A percentile compares a stretch with the other conserved stretches of the same genome.
Evolutionary conservation across 1,140 invertebrate species (phyloP).

Genomic region (Aphelenchoides besseyi): DNA sequence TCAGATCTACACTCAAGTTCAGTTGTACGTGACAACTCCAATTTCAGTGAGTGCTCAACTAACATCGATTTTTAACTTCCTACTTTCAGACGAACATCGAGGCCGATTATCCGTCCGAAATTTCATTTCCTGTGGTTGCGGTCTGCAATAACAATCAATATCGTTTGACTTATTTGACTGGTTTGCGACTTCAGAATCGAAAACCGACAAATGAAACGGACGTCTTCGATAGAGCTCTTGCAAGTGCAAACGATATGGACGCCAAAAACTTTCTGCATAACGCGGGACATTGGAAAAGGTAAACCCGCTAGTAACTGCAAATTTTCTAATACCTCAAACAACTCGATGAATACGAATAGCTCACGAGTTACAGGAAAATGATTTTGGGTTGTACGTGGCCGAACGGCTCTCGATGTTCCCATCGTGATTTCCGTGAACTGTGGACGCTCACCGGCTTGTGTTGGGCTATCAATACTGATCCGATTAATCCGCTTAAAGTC

Average conservation of each 20-base stretch:
- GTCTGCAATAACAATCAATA: constrained; percentile 63
- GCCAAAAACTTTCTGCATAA: constrained; percentile 56
- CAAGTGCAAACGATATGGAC: constrained; percentile 59
- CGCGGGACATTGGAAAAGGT: constrained; percentile 56
- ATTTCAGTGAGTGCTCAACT: constrained; percentile 10
- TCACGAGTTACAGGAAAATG: constrained; percentile 29
- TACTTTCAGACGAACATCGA: constrained; percentile 57
- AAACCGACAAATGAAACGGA: constrained; percentile 26
- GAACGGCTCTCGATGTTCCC: constrained; percentile 53
- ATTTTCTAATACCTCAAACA: neutral
- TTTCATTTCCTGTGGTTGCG: constrained; percentile 59
- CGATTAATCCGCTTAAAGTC: constrained; percentile 48
- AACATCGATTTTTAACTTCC: neutral
- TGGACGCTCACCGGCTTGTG: constrained; percentile 62
- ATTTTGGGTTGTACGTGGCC: constrained; percentile 56
- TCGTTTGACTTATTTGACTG: constrained; percentile 57
- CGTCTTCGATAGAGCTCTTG: constrained; percentile 50
- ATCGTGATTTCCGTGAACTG: constrained; percentile 53
- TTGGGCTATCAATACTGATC: constrained; percentile 62
- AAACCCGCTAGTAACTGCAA: too few species aligned
- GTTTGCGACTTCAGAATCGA: constrained; percentile 47
- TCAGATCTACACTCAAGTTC: constrained; percentile 26
- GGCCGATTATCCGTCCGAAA: constrained; percentile 54
- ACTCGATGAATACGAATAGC: too few species aligned
- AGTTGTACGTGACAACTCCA: constrained; percentile 10